Percentiles rank a stretch among this genome's conserved stretches.
Evolutionary conservation across 2,888 invertebrate species (phyloP).

Genomic region (Anorthoa munda): DNA sequence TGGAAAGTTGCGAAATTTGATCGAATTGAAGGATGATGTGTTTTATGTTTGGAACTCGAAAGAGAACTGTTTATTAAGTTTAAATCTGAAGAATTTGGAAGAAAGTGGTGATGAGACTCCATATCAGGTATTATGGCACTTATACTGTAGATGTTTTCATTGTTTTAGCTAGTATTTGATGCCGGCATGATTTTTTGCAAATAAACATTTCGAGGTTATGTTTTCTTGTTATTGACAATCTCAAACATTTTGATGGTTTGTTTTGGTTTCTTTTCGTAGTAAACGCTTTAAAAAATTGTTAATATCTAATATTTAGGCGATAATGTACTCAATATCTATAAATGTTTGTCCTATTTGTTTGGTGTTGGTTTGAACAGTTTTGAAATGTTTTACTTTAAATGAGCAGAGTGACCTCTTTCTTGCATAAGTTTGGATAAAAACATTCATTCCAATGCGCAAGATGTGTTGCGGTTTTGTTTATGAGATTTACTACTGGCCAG

Average conservation of each 20-base stretch:
- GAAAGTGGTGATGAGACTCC: slow-evolving; percentile 87
- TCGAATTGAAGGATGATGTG: slow-evolving; percentile 92
- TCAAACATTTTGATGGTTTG: not conserved
- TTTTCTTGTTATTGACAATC: slow-evolving; percentile 56
- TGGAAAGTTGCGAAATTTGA: slow-evolving; percentile 91
- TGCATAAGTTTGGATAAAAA: not conserved
- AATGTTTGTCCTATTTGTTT: not conserved
- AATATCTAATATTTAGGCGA: not conserved
- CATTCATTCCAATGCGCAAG: too few species aligned
- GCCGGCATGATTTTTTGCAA: slow-evolving; percentile 70
- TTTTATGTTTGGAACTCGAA: slow-evolving; percentile 93
- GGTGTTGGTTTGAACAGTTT: not conserved
- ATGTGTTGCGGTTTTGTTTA: too few species aligned
- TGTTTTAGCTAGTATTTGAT: not conserved
- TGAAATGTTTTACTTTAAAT: not conserved
- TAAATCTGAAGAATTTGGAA: slow-evolving; percentile 91
- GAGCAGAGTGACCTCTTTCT: not conserved
- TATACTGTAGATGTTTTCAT: slow-evolving; percentile 24
- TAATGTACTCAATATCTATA: not conserved
- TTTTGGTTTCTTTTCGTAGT: slow-evolving; percentile 8
- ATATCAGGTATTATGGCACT: slow-evolving; percentile 90
- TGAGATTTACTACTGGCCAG: too few species aligned
- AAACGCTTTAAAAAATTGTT: not conserved
- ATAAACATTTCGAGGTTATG: slow-evolving; percentile 70
- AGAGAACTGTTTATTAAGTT: slow-evolving; percentile 92